Conservation (phyloP, 1,140 invertebrate species). For the Hyposmocoma kahamanoa region DNA sequence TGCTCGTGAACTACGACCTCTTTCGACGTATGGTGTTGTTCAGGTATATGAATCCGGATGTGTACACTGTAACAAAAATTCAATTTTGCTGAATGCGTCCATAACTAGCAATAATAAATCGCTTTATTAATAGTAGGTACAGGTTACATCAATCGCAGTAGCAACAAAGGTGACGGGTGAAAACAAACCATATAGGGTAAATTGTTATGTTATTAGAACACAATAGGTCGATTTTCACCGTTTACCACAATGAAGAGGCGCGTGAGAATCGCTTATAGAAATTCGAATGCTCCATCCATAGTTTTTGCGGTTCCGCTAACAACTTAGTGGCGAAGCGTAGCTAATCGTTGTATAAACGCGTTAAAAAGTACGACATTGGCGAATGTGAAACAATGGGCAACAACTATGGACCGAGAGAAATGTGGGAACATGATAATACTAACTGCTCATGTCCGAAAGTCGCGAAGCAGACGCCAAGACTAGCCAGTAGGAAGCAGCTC, state of each 20-base stretch:
- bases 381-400: constrained; percentile 3
- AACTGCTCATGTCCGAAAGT: constrained; percentile 69
- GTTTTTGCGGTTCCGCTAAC: constrained; percentile 30
- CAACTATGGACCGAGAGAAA: constrained; percentile 6
- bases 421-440: constrained; percentile 45
- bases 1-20: constrained; percentile 55
- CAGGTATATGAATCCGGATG: constrained; percentile 60
- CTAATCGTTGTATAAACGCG: constrained; percentile 14
- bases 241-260: constrained; percentile 52
- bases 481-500: constrained; percentile 56
- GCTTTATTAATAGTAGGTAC: not conserved
- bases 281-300: constrained; percentile 35
- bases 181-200: constrained; percentile 36
- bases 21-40: constrained; percentile 48
- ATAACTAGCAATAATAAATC: not conserved
- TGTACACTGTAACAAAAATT: constrained; percentile 52
- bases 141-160: constrained; percentile 30
- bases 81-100: not conserved
- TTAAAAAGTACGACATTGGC: constrained; percentile 1
- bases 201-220: constrained; percentile 31
- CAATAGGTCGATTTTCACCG: constrained; percentile 58
- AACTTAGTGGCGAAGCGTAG: constrained; percentile 8
- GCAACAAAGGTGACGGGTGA: constrained; percentile 37
- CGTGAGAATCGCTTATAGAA: constrained; percentile 59
- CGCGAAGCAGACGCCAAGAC: constrained; percentile 59